Evolutionary conservation across 1,140 invertebrate genomes (phyloP).

Genomic region (Lysiphlebus fabarum): DNA sequence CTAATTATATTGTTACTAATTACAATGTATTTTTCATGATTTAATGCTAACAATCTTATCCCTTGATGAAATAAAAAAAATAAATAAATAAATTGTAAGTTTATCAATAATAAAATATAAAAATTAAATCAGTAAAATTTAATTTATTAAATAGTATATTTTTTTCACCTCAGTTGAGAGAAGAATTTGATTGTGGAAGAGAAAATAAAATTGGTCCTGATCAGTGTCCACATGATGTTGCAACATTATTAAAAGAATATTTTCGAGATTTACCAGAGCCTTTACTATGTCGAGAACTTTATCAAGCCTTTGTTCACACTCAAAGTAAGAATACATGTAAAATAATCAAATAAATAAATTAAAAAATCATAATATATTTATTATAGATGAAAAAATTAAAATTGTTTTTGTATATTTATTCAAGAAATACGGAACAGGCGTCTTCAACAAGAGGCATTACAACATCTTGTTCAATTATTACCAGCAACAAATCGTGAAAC

Average conservation of each 20-base stretch:
- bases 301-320: slow-evolving; percentile 84
- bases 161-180: slow-evolving; percentile 67
- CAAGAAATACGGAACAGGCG: slow-evolving; percentile 76
- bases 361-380: not conserved
- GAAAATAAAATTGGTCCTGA: slow-evolving; percentile 74
- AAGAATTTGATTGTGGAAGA: slow-evolving; percentile 84
- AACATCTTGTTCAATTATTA: slow-evolving; percentile 79
- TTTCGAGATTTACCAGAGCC: slow-evolving; percentile 91
- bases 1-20: too few species aligned
- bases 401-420: slow-evolving; percentile 19
- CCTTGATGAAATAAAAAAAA: too few species aligned
- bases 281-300: slow-evolving; percentile 82
- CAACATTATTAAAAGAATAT: slow-evolving; percentile 89
- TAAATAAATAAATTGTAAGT: too few species aligned
- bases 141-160: slow-evolving; percentile 8
- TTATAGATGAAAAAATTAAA: too few species aligned
- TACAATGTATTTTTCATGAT: too few species aligned
- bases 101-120: too few species aligned
- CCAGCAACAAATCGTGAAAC: slow-evolving; percentile 86
- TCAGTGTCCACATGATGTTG: slow-evolving; percentile 88
- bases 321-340: slow-evolving; percentile 68
- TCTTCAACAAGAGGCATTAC: slow-evolving; percentile 77
- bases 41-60: too few species aligned
- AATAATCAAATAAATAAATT: not conserved
- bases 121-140: too few species aligned